Conservation (phyloP, 2,113 vertebrate genomes). For the Pedionomus torquatus region DNA sequence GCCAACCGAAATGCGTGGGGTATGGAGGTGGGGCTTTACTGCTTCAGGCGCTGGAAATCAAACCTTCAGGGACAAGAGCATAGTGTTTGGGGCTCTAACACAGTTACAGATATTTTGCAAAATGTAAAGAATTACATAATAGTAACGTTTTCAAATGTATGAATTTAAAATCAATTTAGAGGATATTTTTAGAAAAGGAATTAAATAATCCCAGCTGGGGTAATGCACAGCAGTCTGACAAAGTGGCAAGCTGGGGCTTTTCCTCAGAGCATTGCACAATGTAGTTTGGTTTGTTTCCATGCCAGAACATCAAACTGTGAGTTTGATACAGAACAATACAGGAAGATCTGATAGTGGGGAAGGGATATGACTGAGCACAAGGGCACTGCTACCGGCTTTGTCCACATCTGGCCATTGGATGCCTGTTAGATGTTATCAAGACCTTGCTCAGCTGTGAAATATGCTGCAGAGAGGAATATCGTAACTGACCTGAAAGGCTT, state of each 20-base stretch:
- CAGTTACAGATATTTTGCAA: not conserved
- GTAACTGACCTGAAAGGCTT: not conserved
- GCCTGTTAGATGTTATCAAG: rapidly evolving
- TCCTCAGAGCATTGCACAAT: rapidly evolving
- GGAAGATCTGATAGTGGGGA: not conserved
- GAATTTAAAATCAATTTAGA: not conserved
- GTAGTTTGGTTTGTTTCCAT: not conserved
- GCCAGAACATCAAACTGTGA: not conserved
- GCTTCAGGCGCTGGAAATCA: not conserved
- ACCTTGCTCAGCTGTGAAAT: not conserved
- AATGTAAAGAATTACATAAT: not conserved
- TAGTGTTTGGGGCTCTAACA: not conserved
- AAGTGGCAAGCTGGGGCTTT: not conserved
- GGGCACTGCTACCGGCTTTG: not conserved
- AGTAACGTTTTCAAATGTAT: not conserved
- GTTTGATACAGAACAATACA: not conserved
- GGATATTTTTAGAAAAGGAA: not conserved
- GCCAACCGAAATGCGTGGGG: not conserved
- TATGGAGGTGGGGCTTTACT: not conserved
- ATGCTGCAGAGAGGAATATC: not conserved
- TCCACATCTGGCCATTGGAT: rapidly evolving
- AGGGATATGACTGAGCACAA: not conserved
- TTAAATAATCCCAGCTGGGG: not conserved
- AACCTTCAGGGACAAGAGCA: not conserved
- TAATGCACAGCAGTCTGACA: not conserved